Evolutionary conservation across 92 coral and sea anemone genomes (phyloP).

Genomic region (Epizoanthus scotinus): DNA sequence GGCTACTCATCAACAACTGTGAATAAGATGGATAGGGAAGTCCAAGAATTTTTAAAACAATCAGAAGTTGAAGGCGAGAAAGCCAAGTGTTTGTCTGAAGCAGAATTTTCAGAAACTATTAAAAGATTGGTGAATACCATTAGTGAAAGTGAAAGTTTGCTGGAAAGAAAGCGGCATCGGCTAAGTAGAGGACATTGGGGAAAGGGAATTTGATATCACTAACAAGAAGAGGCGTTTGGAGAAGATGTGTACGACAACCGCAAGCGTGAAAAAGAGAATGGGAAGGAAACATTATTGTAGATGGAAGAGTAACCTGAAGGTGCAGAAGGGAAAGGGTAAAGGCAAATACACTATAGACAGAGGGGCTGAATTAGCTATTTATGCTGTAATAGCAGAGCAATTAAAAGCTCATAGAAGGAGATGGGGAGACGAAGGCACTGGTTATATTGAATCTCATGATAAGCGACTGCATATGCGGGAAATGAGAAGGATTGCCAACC

Average conservation of each 20-base stretch:
- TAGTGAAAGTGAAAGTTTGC: constrained; percentile 24
- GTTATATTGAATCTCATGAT: constrained; percentile 43
- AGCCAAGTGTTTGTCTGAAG: constrained; percentile 9
- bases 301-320: constrained; percentile 33
- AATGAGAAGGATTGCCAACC: constrained; percentile 55
- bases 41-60: constrained; percentile 30
- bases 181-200: constrained; percentile 45
- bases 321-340: too few relatives aligned
- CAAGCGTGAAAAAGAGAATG: constrained; percentile 6
- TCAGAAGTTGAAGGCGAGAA: constrained; percentile 14
- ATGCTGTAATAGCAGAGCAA: constrained; percentile 42
- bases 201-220: constrained; percentile 37
- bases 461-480: constrained; percentile 38
- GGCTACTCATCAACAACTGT: constrained; percentile 32
- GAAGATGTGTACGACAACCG: neutral
- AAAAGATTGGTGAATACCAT: constrained; percentile 29
- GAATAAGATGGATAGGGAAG: constrained; percentile 1
- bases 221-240: constrained; percentile 28
- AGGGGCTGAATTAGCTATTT: constrained; percentile 49
- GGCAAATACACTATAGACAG: constrained; percentile 43
- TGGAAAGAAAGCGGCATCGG: constrained; percentile 46
- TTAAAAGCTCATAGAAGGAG: constrained; percentile 48
- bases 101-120: constrained; percentile 37
- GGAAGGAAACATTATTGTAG: constrained; percentile 7
- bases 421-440: constrained; percentile 66